A percentile compares a stretch with the other conserved stretches of the same genome.
These are phyloP conservation scores for Cavia aperea DNA, from an alignment of 2,113 vertebrate genomes.

Conservation along the genomic window DNA sequence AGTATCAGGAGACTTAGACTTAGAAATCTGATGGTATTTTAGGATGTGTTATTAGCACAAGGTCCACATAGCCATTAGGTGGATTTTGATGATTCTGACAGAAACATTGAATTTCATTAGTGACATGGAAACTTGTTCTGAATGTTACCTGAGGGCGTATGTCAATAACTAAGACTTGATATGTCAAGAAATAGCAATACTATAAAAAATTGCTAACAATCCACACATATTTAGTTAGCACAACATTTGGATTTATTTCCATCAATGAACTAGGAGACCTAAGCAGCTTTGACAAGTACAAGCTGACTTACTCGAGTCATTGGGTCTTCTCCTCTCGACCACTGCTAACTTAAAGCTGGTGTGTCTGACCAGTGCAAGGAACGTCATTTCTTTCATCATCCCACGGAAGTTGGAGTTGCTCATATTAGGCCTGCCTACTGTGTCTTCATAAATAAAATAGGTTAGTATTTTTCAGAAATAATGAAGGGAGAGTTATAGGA, in stretches of 20 bases:
- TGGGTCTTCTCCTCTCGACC: not conserved
- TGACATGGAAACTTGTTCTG: not conserved
- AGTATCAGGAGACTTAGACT: too few relatives aligned
- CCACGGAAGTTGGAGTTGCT: not conserved
- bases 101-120: not conserved
- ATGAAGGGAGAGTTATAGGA: not conserved
- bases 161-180: not conserved
- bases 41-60: fast-evolving
- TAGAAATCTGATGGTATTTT: not conserved
- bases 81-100: not conserved
- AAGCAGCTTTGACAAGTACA: not conserved
- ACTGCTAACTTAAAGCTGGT: not conserved
- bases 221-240: not conserved
- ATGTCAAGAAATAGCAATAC: not conserved
- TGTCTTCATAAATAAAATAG: not conserved
- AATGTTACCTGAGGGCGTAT: not conserved
- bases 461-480: not conserved
- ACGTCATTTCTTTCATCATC: not conserved
- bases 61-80: fast-evolving
- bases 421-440: too few relatives aligned
- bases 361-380: not conserved
- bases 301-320: not conserved
- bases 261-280: not conserved
- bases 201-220: not conserved
- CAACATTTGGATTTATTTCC: not conserved